Conservation (phyloP, 1,140 invertebrate genomes). For the Pseudoatta argentina region DNA sequence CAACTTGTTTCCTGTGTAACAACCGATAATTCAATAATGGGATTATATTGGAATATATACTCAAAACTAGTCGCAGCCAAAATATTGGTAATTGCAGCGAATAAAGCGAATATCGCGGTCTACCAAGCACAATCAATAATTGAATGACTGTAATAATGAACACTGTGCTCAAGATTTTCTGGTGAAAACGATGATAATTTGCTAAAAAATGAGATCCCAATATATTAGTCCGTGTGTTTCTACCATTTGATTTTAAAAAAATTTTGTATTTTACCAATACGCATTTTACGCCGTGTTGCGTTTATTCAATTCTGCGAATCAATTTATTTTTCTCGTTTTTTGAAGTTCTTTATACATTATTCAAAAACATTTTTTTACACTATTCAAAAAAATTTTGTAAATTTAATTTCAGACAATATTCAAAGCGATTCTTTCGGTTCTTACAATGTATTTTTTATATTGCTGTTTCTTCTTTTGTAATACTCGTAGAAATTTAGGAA, state of each 20-base stretch:
- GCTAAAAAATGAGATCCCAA: conserved; percentile 12
- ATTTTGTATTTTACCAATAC: not conserved
- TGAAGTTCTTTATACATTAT: not conserved
- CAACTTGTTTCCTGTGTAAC: not conserved
- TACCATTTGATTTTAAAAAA: not conserved
- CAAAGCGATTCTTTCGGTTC: not conserved
- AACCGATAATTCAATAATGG: conserved; percentile 23
- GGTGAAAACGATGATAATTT: not conserved
- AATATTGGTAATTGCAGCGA: not conserved
- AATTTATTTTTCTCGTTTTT: conserved; percentile 3
- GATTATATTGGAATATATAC: not conserved
- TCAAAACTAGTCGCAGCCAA: not conserved
- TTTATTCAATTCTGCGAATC: not conserved
- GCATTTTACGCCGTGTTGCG: not conserved
- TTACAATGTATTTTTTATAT: not conserved
- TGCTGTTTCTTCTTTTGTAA: not conserved
- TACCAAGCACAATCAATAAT: conserved; percentile 43
- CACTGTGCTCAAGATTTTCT: conserved; percentile 4
- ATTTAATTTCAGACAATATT: conserved; percentile 6
- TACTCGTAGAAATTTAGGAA: not conserved
- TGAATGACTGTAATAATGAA: conserved; percentile 20
- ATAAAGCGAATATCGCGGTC: not conserved
- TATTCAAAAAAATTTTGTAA: not conserved
- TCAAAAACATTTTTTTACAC: not conserved
- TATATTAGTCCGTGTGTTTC: not conserved